Base-by-base conservation (phyloP, 2,113 vertebrate genomes). In the Lepus americanus region DNA sequence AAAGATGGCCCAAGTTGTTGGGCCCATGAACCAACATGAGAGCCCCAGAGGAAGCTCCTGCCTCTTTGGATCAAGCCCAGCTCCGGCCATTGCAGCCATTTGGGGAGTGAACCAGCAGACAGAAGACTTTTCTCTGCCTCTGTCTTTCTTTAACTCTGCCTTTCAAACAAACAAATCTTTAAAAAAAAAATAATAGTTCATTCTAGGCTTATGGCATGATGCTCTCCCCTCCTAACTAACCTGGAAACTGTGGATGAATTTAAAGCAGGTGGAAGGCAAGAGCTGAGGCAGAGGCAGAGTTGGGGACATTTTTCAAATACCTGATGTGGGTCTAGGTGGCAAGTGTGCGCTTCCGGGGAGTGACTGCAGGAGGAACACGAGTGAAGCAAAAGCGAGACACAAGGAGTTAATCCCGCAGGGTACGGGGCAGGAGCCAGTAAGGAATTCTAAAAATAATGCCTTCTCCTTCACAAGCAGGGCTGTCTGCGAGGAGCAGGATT, bases 361-460 rank as follows among this genome's bases (percentile, higher is more conserved):
- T 81, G 92, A 22, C 53, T 76, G 61, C 77, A 80, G 59, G 90
- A 85, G 69, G 88, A 79, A 94, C 8, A 67, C 25, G 49, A 25
- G 87, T 82, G 95, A 79, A 72, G 63, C 44, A 64, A 33, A n/a
- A 93, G 25, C 86, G 95, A 89, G 79, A 92, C 13, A 31, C 61
- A 87, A 86, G 31, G 85, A 5, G 3, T 95, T 97, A 95, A 96
- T 98, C 92, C 92, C 78, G 96, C 55, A 16, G 74, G 59, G 27
- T 77, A 74, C 82, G 81, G 92, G 77, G 84, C 73, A 81, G 95
- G 97, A 93, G 96, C 92, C 92, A 49, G 70, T 90, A 94, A 59
- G 13, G 36, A 44, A 70, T 97, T 96, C 98, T 98, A 98, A 98
- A 98, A 98, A 97, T 96, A 98, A 95, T 63, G 44, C 64, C 72